A percentile compares a stretch with the other conserved stretches of the same genome.
phyloP scores from a whole-genome alignment of 2,797 vertebrate species.

The Rhabdomys pumilio region DNA sequence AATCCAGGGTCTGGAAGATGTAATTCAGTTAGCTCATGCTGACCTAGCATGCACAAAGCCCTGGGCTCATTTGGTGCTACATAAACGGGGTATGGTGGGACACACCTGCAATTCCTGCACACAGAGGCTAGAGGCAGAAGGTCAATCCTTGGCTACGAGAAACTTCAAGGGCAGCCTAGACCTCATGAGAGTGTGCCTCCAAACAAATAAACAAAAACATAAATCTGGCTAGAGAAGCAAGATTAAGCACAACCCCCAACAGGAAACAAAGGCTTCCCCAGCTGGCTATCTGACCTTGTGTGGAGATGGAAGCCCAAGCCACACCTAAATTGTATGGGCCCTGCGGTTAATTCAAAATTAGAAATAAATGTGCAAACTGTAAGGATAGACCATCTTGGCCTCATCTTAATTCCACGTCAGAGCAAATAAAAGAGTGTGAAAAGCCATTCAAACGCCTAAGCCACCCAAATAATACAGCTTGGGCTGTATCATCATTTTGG shows the following conservation, averaged over 20 bases:
- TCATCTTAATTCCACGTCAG: slow-evolving; percentile 6
- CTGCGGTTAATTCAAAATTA: neutral
- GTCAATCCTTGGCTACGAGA: neutral
- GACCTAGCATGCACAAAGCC: neutral
- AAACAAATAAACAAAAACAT: neutral
- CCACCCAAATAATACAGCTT: slow-evolving; percentile 35
- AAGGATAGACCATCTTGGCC: slow-evolving; percentile 39
- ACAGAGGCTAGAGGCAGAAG: neutral
- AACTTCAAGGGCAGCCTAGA: neutral
- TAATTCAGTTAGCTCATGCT: neutral
- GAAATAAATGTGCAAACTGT: slow-evolving; percentile 24
- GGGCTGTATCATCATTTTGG: slow-evolving; percentile 7
- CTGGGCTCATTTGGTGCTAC: neutral
- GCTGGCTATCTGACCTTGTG: neutral
- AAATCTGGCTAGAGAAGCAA: slow-evolving; percentile 31
- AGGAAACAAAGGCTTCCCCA: slow-evolving; percentile 32
- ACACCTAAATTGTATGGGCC: neutral
- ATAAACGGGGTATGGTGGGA: neutral
- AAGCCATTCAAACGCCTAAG: slow-evolving; percentile 35
- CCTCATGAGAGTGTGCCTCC: neutral
- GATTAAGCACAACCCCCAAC: neutral
- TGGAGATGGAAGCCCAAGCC: neutral
- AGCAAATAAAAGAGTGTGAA: slow-evolving; percentile 60
- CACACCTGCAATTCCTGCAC: too few relatives aligned
- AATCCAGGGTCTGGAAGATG: neutral